phyloP scores from a whole-genome alignment of 1,140 invertebrate genomes.

The Nephila pilipes region DNA sequence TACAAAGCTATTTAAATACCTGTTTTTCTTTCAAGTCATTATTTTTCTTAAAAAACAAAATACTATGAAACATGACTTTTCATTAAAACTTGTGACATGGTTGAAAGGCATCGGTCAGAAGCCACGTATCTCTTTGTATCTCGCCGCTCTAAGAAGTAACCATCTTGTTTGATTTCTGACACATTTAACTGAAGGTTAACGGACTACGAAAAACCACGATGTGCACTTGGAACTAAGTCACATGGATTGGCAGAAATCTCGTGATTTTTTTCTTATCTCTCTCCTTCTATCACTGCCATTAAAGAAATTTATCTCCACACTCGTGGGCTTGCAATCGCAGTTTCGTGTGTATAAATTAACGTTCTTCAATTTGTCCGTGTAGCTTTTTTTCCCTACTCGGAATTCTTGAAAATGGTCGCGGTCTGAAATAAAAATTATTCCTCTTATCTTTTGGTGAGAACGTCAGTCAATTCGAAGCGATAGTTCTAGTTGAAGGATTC shows the following conservation, averaged over 20 bases:
- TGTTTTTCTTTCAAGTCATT: no score
- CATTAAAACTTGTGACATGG: neutral
- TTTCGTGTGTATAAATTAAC: neutral
- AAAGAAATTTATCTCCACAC: neutral
- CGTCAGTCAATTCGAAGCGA: no score
- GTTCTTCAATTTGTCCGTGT: neutral
- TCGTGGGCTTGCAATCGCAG: neutral
- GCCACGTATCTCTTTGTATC: neutral
- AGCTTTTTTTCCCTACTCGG: neutral
- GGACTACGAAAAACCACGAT: neutral
- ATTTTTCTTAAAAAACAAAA: no score
- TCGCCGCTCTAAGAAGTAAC: neutral
- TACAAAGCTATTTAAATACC: no score
- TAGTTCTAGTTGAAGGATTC: no score
- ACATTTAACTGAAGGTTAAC: constrained; percentile 1
- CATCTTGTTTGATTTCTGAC: neutral
- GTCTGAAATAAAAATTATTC: no score
- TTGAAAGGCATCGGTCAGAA: neutral
- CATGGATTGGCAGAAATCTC: neutral
- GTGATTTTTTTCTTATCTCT: constrained; percentile 18
- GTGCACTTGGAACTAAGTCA: neutral
- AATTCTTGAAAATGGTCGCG: neutral
- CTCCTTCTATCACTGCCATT: neutral
- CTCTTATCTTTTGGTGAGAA: no score
- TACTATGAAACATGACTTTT: no score